These are phyloP conservation scores for Eilema depressum DNA, from an alignment of 2,888 invertebrate genomes.

Conservation along the genomic window DNA sequence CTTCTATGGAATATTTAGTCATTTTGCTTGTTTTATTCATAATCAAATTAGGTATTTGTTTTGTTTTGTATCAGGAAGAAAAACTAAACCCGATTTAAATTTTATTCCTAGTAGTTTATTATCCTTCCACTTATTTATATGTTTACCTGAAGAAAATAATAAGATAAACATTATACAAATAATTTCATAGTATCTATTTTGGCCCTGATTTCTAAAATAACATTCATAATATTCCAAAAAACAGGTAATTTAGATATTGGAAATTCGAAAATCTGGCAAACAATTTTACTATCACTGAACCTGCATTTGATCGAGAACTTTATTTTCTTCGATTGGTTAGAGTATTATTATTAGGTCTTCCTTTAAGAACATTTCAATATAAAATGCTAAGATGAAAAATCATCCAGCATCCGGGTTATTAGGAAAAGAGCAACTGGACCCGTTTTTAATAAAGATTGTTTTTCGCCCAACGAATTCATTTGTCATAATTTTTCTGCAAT, in stretches of 20 bases:
- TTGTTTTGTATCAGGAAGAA: not conserved
- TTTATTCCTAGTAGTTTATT: not conserved
- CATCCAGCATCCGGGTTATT: not conserved
- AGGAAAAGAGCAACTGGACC: conserved; percentile 15
- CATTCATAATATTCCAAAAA: not conserved
- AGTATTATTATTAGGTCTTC: not conserved
- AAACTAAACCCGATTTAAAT: not conserved
- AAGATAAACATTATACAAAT: too few species aligned
- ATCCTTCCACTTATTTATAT: not conserved
- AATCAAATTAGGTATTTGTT: not conserved
- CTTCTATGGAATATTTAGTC: too few species aligned
- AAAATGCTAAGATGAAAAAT: conserved; percentile 15
- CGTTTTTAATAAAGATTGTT: conserved; percentile 42
- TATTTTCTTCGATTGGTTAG: not conserved
- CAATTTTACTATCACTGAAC: not conserved
- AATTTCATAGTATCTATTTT: not conserved
- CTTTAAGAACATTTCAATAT: not conserved
- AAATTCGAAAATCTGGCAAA: not conserved
- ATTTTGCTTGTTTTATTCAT: not conserved
- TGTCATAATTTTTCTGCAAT: conserved; percentile 65
- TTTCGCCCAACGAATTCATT: conserved; percentile 42
- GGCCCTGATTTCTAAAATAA: too few species aligned
- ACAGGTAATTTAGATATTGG: too few species aligned
- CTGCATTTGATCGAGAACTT: not conserved
- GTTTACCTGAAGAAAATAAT: too few species aligned